phyloP scores from a whole-genome alignment of 2,797 vertebrate species.

The Gephyroberyx darwinii region DNA sequence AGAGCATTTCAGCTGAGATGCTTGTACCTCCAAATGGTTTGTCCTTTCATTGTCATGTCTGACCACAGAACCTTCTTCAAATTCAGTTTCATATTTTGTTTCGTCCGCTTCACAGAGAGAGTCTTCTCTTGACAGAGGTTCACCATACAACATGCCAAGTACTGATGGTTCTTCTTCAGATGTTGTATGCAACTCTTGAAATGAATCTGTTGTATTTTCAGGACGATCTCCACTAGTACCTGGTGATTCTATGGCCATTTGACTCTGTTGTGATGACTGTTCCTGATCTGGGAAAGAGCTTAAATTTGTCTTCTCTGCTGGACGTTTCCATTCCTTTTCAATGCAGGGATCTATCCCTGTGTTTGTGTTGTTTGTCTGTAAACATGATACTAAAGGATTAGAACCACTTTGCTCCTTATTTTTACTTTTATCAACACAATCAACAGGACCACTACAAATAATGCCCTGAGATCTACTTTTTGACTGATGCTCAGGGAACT shows the following conservation, averaged over 20 bases:
- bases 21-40: constrained; percentile 28
- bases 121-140: constrained; percentile 65
- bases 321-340: constrained; percentile 35
- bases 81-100: constrained; percentile 17
- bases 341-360: constrained; percentile 3
- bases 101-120: constrained; percentile 56
- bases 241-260: constrained; percentile 16
- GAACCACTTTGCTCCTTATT: constrained; percentile 53
- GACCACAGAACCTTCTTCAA: constrained; percentile 4
- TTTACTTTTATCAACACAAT: constrained; percentile 26
- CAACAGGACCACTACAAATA: constrained; percentile 12
- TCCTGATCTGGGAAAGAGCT: constrained; percentile 7
- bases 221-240: constrained; percentile 24
- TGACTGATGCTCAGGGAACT: constrained; percentile 33
- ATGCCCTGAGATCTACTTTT: constrained; percentile 35
- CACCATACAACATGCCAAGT: constrained; percentile 47
- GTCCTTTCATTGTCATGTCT: constrained; percentile 1
- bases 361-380: constrained; percentile 35
- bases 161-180: constrained; percentile 28
- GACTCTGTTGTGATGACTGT: constrained; percentile 25
- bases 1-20: constrained; percentile 52
- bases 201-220: constrained; percentile 52
- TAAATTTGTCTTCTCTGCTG: constrained; percentile 22
- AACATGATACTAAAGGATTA: constrained; percentile 53
- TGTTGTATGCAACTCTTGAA: constrained; percentile 35